Evolutionary conservation across 2,888 invertebrate genomes (phyloP), one percentile per base, ranked within the genome.

Genomic region (Nudaria mundana): DNA sequence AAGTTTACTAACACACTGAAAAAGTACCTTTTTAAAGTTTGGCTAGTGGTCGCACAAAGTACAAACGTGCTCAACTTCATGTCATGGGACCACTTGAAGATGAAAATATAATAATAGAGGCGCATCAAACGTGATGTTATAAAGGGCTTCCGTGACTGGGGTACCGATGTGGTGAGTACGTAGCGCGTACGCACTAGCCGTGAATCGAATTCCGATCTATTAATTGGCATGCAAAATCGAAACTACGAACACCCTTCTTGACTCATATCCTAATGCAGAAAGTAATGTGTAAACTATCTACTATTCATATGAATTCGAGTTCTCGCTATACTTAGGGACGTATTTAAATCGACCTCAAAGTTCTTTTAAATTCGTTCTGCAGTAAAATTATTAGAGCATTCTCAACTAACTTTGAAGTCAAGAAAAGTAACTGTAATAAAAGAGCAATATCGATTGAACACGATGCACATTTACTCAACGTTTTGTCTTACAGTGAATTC

Each of bases 111-210:
- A 86, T 87, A 88, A 87, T 87, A 83, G 87, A 85, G 85, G 81
- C 81, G 80, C 84, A 89, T 89, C 86, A 88, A 87, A 89, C 89
- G 89, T 88, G 89, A 88, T 81, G 86, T 89, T 88, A 88, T 88
- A 87, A 88, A 81, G 75, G 74, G 73, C 65, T 71, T 77, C 75
- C 87, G 89, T 88, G 87, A 83, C 83, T 71, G 65, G 87, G 53
- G 68, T 84, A 48, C 63, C 57, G 74, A 81, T 73, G 66, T 54
- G 48, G 12, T 10, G 14, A 5, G n/a, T n/a, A 24, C 10, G 1
- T 68, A 66, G 70, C 71, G 74, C 76, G 75, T 78, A 81, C 84
- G 81, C 84, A 77, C 66, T 60, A 67, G 66, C 72, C 83, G 80
- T 80, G 82, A 74, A 72, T 44, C 68, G 81, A 76, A 83, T 82